Conservation (phyloP, 1,140 invertebrate genomes). For the Drosophila persimilis region DNA sequence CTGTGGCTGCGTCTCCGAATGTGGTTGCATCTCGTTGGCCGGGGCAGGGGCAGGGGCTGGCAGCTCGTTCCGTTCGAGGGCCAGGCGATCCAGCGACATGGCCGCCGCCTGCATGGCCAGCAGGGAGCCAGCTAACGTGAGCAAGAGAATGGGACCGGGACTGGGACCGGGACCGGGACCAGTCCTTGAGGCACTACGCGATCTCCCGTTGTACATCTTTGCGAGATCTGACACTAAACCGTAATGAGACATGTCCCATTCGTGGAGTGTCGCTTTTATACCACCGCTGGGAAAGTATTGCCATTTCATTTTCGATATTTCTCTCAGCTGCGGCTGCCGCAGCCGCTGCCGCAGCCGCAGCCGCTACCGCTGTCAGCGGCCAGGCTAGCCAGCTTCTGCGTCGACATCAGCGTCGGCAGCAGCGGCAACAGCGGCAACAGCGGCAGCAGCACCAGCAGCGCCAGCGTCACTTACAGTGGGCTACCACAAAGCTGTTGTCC, state of each 20-base stretch:
- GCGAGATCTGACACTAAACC: slow-evolving; percentile 82
- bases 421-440: neutral
- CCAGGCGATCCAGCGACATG: slow-evolving; percentile 76
- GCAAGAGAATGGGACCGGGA: slow-evolving; percentile 9
- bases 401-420: slow-evolving; percentile 6
- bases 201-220: slow-evolving; percentile 81
- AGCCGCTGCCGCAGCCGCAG: slow-evolving; percentile 2
- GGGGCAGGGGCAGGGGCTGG: slow-evolving; percentile 8
- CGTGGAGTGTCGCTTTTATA: slow-evolving; percentile 80
- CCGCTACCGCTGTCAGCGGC: slow-evolving; percentile 12
- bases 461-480: slow-evolving; percentile 39
- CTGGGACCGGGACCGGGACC: slow-evolving; percentile 6
- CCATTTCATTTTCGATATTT: slow-evolving; percentile 81
- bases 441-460: neutral
- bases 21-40: neutral
- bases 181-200: slow-evolving; percentile 41
- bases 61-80: slow-evolving; percentile 71
- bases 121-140: neutral
- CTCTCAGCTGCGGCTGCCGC: slow-evolving; percentile 37
- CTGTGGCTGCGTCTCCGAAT: neutral
- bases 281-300: slow-evolving; percentile 81
- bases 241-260: slow-evolving; percentile 83
- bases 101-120: slow-evolving; percentile 12
- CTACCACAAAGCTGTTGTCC: slow-evolving; percentile 9
- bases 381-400: too few relatives aligned